Evolutionary conservation across 2,113 vertebrate species (phyloP).

Genomic region (Thalassarche chlororhynchos): DNA sequence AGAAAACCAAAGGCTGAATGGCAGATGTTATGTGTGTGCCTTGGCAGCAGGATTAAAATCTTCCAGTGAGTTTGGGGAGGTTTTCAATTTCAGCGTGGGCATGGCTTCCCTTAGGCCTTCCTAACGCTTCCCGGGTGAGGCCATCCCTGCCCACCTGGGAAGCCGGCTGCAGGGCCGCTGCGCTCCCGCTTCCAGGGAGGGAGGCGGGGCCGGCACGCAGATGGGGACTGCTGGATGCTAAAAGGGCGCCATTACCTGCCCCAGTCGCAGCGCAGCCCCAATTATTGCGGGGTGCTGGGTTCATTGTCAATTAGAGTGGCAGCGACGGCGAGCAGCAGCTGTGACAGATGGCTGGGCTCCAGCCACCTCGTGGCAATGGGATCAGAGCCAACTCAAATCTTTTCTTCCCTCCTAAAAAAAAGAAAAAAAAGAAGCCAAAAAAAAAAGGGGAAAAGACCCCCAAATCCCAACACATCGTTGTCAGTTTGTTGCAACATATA

Average conservation of each 20-base stretch:
- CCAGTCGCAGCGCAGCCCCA: slow-evolving; percentile 84
- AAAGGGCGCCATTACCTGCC: slow-evolving; percentile 92
- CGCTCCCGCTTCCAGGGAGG: neutral
- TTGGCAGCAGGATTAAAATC: slow-evolving; percentile 26
- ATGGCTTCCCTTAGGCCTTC: slow-evolving; percentile 63
- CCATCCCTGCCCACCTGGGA: neutral
- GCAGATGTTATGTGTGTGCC: slow-evolving; percentile 9
- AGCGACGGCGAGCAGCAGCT: slow-evolving; percentile 87
- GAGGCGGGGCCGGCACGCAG: slow-evolving; percentile 71
- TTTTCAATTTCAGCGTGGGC: slow-evolving; percentile 5
- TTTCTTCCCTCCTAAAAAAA: slow-evolving; percentile 62
- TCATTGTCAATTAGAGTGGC: slow-evolving; percentile 94
- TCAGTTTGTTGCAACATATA: slow-evolving; percentile 53
- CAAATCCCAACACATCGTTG: neutral
- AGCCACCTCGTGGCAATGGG: slow-evolving; percentile 85
- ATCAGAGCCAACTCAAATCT: slow-evolving; percentile 83
- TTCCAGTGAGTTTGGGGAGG: neutral
- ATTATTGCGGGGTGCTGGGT: slow-evolving; percentile 88
- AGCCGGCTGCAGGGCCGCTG: slow-evolving; percentile 61
- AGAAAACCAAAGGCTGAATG: neutral
- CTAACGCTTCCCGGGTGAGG: neutral
- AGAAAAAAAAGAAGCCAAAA: neutral
- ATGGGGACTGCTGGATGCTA: slow-evolving; percentile 89
- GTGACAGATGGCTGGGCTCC: slow-evolving; percentile 94
- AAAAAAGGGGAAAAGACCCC: neutral